Evolutionary conservation across 1,140 invertebrate genomes (phyloP), one percentile per base, ranked within the genome.

Genomic region (Liolophura sinensis): DNA sequence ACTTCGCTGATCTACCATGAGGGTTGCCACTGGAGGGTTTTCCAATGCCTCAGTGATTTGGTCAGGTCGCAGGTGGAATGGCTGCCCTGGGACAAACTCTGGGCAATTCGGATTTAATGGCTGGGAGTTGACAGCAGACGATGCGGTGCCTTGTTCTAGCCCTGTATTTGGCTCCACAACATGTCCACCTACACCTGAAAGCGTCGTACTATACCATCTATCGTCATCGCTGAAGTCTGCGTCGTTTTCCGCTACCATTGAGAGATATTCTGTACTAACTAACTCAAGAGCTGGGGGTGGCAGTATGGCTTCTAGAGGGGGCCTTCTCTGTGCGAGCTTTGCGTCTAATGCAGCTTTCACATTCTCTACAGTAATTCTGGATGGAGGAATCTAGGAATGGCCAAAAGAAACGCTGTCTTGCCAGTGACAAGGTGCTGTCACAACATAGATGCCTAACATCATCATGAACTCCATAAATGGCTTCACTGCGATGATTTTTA

Each of bases 221-320:
- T 40, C 31, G 3, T 40, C 31, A 40, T 40, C 9, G n/a, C n/a
- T n/a, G n/a, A n/a, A n/a, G 31, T 40, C 31, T 40, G 9, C 31
- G 3, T 40, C 31, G 31, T 40, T 9, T 9, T 40, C 31, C 9
- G 31, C 51, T 52, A 69, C 68, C 9, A 71, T 9, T 20, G 65
- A 22, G 6, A 73, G 47, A 50, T 55, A 69, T 57, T 72, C 71
- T 11, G 69, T 65, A 57, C 71, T 70, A 12, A 72, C 64, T 1
- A 72, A 27, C 49, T 72, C 64, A 16, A 69, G 12, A 11, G 69
- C 61, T 55, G 67, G 58, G 4, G 65, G 46, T 0, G 67, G 63
- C 46, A 40, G 25, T 12, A 70, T 51, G 18, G 57, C 65, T 3
- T 65, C 67, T 20, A 73, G 31, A n/a, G 67, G 63, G n/a, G 24